Percentiles rank a stretch among this genome's conserved stretches.
Conservation (phyloP, 2,797 vertebrate genomes). For the Pseudocheirus occidentalis region DNA sequence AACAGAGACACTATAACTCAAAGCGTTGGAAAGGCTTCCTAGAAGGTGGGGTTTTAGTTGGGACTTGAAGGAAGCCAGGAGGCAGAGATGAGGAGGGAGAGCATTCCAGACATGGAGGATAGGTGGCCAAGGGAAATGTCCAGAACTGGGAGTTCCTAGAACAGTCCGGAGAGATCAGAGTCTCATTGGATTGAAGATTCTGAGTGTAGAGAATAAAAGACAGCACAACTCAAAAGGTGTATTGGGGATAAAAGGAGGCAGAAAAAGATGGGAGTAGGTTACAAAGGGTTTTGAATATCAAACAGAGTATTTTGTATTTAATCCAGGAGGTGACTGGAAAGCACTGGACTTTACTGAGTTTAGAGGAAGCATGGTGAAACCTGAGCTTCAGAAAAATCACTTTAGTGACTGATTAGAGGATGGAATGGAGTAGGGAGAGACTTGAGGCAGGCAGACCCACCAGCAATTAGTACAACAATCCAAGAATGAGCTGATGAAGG, state of each 20-base stretch:
- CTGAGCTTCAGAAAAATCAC: neutral
- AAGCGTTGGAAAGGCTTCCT: neutral
- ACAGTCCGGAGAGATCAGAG: neutral
- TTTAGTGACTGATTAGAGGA: neutral
- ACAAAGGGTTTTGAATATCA: neutral
- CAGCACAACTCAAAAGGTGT: neutral
- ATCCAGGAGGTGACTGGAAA: neutral
- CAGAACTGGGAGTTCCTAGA: neutral
- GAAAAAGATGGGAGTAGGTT: neutral
- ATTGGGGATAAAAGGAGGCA: too few relatives aligned
- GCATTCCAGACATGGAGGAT: neutral
- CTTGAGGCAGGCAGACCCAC: neutral
- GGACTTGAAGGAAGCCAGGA: neutral
- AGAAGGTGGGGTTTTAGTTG: neutral
- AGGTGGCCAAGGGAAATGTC: neutral
- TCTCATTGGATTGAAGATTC: neutral
- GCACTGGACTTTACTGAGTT: neutral
- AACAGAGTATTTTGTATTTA: neutral
- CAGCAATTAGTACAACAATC: neutral
- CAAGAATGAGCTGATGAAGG: neutral
- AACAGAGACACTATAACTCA: neutral
- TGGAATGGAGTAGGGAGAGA: neutral
- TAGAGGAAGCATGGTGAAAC: neutral
- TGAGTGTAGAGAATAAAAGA: neutral
- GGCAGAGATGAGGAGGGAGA: neutral